phyloP scores from a whole-genome alignment of 2,797 vertebrate genomes.

The Rhabdomys pumilio region DNA sequence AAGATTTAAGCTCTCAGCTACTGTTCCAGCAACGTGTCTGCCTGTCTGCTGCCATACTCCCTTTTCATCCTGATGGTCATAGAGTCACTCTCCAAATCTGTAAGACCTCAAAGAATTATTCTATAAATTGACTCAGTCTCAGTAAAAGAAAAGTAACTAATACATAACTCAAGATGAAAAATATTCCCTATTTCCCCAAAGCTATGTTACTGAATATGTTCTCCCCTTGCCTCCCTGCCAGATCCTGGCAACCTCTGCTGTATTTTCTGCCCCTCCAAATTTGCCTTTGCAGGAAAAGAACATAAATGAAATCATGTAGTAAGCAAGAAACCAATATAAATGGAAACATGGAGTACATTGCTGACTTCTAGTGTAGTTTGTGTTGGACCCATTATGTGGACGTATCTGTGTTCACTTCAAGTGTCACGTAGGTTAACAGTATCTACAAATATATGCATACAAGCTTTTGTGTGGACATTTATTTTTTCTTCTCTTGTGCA shows the following conservation, averaged over 20 bases:
- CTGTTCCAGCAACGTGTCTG: background rate
- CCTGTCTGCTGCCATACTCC: background rate
- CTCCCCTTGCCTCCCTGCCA: background rate
- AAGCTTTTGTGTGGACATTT: slow-evolving; percentile 17
- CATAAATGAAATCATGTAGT: background rate
- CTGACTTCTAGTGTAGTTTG: background rate
- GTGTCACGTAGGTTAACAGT: background rate
- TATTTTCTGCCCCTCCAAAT: slow-evolving; percentile 13
- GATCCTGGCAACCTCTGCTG: background rate
- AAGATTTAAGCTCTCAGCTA: background rate
- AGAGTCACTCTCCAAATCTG: background rate
- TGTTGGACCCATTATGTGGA: background rate
- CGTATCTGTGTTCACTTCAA: background rate
- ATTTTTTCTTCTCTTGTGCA: slow-evolving; percentile 38
- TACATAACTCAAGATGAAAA: background rate
- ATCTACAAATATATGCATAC: background rate
- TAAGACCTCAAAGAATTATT: background rate
- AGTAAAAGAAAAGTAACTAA: background rate
- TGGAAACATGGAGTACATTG: background rate
- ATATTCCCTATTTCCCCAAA: background rate
- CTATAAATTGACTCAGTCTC: background rate
- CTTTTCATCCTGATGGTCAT: background rate
- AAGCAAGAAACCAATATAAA: background rate
- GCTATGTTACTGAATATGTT: background rate
- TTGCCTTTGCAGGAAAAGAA: background rate